Percentiles rank a stretch among this genome's conserved stretches.
phyloP scores from a whole-genome alignment of 2,113 vertebrate species.

The Hydrochoerus hydrochaeris region DNA sequence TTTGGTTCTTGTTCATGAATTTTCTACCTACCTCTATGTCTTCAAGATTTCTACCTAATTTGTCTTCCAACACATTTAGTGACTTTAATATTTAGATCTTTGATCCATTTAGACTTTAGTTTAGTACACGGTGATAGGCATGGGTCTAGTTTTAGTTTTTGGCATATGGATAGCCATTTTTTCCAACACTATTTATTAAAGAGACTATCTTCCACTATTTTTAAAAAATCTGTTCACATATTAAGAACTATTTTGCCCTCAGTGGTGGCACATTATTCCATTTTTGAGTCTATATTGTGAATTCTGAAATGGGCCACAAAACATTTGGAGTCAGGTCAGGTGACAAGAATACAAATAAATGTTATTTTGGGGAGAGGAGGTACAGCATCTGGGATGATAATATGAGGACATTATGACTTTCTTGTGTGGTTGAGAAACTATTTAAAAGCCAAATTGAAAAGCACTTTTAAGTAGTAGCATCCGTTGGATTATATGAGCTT shows the following conservation, averaged over 20 bases:
- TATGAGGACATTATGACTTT: conserved; percentile 27
- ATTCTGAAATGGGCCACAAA: conserved; percentile 11
- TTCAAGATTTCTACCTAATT: too few relatives aligned
- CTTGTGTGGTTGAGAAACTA: conserved; percentile 38
- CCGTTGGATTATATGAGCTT: neutral
- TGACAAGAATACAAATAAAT: neutral
- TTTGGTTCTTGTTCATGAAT: too few relatives aligned
- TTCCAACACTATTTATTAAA: too few relatives aligned
- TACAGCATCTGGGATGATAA: neutral
- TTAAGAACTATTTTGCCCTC: neutral
- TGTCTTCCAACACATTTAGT: too few relatives aligned
- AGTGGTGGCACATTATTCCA: neutral
- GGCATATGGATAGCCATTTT: too few relatives aligned
- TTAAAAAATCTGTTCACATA: neutral
- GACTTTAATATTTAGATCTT: too few relatives aligned
- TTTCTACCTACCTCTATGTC: too few relatives aligned
- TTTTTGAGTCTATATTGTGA: conserved; percentile 25
- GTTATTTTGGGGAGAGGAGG: neutral
- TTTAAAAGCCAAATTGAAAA: conserved; percentile 41
- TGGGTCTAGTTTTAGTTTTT: too few relatives aligned
- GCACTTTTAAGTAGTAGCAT: conserved; percentile 6
- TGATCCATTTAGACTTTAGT: too few relatives aligned
- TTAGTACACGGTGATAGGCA: too few relatives aligned
- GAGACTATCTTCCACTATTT: neutral
- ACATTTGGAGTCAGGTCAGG: neutral